phyloP scores from a whole-genome alignment of 2,113 vertebrate genomes.

The Macaca mulatta region DNA sequence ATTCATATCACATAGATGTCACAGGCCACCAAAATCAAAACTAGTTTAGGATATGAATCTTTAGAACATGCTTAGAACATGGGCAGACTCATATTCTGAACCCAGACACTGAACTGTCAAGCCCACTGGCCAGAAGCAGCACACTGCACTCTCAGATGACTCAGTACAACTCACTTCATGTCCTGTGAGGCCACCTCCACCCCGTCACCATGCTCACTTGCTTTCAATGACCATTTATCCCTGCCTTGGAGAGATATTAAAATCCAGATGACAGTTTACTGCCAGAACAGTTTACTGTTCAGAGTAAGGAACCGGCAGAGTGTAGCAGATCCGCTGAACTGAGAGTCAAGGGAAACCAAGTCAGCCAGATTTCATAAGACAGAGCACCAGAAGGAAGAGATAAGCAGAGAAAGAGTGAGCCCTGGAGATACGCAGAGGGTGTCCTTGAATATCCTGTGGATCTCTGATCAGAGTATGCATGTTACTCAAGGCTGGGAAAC shows the following conservation, averaged over 20 bases:
- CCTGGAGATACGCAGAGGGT: not conserved
- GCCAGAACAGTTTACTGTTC: not conserved
- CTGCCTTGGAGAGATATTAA: not conserved
- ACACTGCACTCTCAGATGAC: not conserved
- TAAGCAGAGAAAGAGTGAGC: too few relatives aligned
- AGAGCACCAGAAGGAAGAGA: not conserved
- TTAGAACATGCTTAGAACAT: fast-evolving
- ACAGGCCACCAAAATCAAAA: not conserved
- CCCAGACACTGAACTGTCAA: not conserved
- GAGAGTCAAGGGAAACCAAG: too few relatives aligned
- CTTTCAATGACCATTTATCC: not conserved
- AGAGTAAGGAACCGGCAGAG: not conserved
- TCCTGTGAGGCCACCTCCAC: not conserved
- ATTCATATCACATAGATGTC: fast-evolving
- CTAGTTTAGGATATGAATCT: too few relatives aligned
- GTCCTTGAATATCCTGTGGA: not conserved
- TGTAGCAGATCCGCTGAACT: fast-evolving
- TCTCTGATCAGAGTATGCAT: not conserved
- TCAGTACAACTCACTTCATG: too few relatives aligned
- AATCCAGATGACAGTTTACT: not conserved
- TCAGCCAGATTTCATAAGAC: not conserved
- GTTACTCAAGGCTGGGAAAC: not conserved
- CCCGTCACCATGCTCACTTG: fast-evolving
- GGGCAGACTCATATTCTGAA: too few relatives aligned
- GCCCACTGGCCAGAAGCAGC: not conserved